Percentiles rank a stretch among this genome's conserved stretches.
These are phyloP conservation scores for Varecia variegata DNA, from an alignment of 2,797 vertebrate genomes.

Conservation along the genomic window DNA sequence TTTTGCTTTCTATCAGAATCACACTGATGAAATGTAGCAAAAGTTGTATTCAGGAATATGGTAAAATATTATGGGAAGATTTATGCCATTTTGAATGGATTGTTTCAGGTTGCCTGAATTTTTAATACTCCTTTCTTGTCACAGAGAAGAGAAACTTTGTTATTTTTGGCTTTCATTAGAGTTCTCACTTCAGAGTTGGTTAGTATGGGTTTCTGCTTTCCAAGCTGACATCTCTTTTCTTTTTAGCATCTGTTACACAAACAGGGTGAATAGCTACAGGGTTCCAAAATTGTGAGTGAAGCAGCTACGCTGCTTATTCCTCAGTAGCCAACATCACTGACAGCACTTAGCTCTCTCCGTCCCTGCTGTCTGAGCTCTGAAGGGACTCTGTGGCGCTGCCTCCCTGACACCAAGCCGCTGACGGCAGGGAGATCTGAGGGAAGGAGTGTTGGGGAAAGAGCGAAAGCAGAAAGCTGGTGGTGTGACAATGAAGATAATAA, in stretches of 20 bases:
- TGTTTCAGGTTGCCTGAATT: constrained; percentile 68
- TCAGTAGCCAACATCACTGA: neutral
- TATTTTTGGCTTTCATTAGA: constrained; percentile 58
- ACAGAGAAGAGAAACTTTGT: neutral
- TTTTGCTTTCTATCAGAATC: neutral
- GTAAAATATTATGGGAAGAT: neutral
- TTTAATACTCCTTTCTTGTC: constrained; percentile 37
- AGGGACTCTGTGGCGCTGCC: neutral
- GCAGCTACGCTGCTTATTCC: neutral
- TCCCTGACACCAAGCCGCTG: neutral
- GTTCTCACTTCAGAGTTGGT: constrained; percentile 51
- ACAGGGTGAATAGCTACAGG: constrained; percentile 22
- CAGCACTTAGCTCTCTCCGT: neutral
- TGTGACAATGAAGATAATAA: neutral
- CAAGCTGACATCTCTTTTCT: constrained; percentile 55
- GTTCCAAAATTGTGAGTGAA: neutral
- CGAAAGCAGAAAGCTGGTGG: neutral
- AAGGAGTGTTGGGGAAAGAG: neutral
- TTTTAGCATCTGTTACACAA: constrained; percentile 56
- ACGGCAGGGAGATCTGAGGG: neutral
- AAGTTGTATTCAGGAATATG: constrained; percentile 13
- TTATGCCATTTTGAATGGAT: constrained; percentile 13
- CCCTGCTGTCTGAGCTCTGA: neutral
- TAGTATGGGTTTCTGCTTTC: constrained; percentile 52
- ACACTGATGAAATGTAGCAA: neutral